Base-by-base conservation (phyloP, 2,888 invertebrate genomes). In the Halictus quadricinctus region DNA sequence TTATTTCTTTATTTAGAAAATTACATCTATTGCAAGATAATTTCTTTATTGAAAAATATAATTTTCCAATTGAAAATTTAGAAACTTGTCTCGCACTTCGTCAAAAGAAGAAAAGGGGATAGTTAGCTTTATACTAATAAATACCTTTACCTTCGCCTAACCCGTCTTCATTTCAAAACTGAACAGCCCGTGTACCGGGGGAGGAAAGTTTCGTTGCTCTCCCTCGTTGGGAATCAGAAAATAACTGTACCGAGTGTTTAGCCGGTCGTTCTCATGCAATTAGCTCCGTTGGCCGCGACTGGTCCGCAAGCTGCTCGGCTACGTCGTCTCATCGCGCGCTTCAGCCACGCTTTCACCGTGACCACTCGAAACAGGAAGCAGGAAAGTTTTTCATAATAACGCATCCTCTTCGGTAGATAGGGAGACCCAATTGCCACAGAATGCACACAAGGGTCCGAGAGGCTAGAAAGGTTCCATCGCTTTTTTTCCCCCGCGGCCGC, bases 391-490 rank as follows among this genome's bases (percentile, higher is more conserved):
- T 90, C 89, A 90, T 89, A 90, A 90, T 88, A 89, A 89, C 88
- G 88, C 87, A 87, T 89, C 88, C 90, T 88, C 87, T 85, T 84
- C 88, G 87, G 70, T 87, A 80, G 88, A 89, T 83, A 88, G 90
- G 87, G 88, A 90, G 89, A 90, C 90, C 90, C 90, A 88, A 89
- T 90, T 88, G 90, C 90, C 88, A 84, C 88, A 89, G 90, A 90
- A 90, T 90, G 90, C 88, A 90, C 90, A 89, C 88, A 83, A 84
- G 90, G 89, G 90, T 89, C 87, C 80, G 83, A n/a, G 58, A 58
- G 58, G 70, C 83, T 64, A 90, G 89, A 90, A 90, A 90, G 90
- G 87, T 86, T 78, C 87, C 70, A 79, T 81, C 88, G 70, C 41
- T 70, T 85, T 88, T 87, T 87, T 90, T 78, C 86, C 84, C 43